Evolutionary conservation across 1,140 invertebrate species (phyloP).

Genomic region (Bradysia coprophila): DNA sequence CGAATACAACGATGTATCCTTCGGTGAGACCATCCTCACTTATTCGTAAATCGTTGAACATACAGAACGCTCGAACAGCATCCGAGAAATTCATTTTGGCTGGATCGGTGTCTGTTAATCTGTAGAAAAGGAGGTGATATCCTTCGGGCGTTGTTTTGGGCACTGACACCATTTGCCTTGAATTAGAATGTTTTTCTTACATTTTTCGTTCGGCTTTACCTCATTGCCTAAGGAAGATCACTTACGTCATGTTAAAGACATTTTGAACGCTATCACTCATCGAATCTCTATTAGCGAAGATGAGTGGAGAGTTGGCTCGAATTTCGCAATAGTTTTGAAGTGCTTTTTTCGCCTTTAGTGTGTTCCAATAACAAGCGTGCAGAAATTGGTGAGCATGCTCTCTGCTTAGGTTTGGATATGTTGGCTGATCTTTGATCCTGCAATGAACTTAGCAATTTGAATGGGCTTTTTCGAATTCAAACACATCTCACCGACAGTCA

Average conservation of each 20-base stretch:
- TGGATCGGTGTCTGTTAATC: slow-evolving; percentile 33
- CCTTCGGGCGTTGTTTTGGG: slow-evolving; percentile 37
- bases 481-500: too few species aligned
- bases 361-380: slow-evolving; percentile 3
- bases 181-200: slow-evolving; percentile 9
- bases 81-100: slow-evolving; percentile 38
- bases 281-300: slow-evolving; percentile 3
- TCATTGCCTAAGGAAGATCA: neutral
- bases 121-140: slow-evolving; percentile 35
- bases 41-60: slow-evolving; percentile 39
- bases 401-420: slow-evolving; percentile 2
- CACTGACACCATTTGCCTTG: slow-evolving; percentile 30
- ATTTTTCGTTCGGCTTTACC: neutral
- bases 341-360: slow-evolving; percentile 1
- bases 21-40: slow-evolving; percentile 38
- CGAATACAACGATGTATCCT: slow-evolving; percentile 42
- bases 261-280: slow-evolving; percentile 1
- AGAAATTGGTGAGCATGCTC: slow-evolving; percentile 4
- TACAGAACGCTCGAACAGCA: slow-evolving; percentile 37
- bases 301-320: slow-evolving; percentile 1
- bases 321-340: slow-evolving; percentile 2
- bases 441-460: too few species aligned
- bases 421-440: slow-evolving; percentile 3
- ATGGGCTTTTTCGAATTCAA: too few species aligned
- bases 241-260: slow-evolving; percentile 4